Percentiles rank a stretch among this genome's conserved stretches.
phyloP scores from a whole-genome alignment of 2,113 vertebrate species.

The Erpornis zantholeuca region DNA sequence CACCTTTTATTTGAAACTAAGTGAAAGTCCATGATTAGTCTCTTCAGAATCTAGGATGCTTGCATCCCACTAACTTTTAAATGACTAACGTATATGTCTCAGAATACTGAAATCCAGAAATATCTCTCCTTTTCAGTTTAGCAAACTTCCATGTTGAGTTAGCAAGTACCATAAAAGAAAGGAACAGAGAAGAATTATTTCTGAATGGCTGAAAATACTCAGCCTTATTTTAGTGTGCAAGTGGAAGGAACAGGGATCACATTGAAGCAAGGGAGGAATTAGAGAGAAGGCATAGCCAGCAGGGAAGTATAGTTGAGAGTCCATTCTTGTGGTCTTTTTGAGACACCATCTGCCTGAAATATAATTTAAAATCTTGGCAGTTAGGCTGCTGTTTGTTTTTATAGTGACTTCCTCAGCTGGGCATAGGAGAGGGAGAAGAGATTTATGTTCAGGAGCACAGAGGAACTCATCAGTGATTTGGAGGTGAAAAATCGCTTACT shows the following conservation, averaged over 20 bases:
- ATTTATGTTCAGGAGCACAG: neutral
- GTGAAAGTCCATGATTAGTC: neutral
- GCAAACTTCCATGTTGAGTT: neutral
- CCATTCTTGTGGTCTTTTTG: neutral
- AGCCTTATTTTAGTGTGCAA: neutral
- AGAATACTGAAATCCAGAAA: neutral
- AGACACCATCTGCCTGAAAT: neutral
- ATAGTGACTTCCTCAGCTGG: neutral
- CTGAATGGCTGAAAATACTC: neutral
- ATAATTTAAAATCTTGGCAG: neutral
- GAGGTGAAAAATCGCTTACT: neutral
- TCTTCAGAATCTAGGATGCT: neutral
- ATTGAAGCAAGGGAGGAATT: neutral
- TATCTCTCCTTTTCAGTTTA: neutral
- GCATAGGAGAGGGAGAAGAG: neutral
- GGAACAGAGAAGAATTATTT: neutral
- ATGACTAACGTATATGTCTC: rapidly evolving
- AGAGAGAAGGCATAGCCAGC: neutral
- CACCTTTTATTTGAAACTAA: neutral
- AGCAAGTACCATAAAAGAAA: neutral
- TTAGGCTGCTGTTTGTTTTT: neutral
- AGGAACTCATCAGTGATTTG: neutral
- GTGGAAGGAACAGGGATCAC: neutral
- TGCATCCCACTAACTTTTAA: neutral
- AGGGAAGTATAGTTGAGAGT: neutral